Evolutionary conservation across 2,888 invertebrate genomes (phyloP), one percentile per base, ranked within the genome.

Genomic region (Mythimna loreyi): DNA sequence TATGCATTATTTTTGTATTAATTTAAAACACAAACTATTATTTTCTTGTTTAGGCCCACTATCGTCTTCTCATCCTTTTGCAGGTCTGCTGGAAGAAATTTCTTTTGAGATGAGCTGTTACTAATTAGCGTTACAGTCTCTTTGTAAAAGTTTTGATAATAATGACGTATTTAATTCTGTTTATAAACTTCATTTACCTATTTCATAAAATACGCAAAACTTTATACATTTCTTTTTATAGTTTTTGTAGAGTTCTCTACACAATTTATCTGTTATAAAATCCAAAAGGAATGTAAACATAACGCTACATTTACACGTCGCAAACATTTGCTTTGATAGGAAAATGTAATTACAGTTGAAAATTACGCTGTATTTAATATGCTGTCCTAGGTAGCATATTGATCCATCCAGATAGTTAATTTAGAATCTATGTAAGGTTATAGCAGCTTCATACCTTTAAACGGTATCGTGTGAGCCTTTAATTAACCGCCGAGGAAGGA

Each of bases 401-500:
- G 49, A 75, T 78, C 65, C 52, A 1, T 28, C 7, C 40, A 52
- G 60, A 49, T 72, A 62, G 78, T 72, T 66, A 78, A 73, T 78
- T 72, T 73, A 36, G 56, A 57, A 67, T 57, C 56, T 57, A 55
- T n/a, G 52, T 49, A 28, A 59, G 63, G 59, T 67, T 67, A 78
- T 53, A 63, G 63, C 62, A 76, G 59, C 55, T 59, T 73, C 19
- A 73, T 78, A 73, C 67, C 52, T 67, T 59, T 67, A 68, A 78
- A 74, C 74, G 60, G 53, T 79, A 73, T 74, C 60, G 47, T 62
- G 67, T 68, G 80, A 79, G 62, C 61, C 63, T 74, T 76, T 73
- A 76, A 76, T 79, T 79, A 79, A 64, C 74, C 64, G 11, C 50
- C 30, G 56, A 62, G 62, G 64, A 70, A 68, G 62, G 53, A 50